Conservation (phyloP, 2,113 vertebrate species). For the Cranoglanis bouderius region DNA sequence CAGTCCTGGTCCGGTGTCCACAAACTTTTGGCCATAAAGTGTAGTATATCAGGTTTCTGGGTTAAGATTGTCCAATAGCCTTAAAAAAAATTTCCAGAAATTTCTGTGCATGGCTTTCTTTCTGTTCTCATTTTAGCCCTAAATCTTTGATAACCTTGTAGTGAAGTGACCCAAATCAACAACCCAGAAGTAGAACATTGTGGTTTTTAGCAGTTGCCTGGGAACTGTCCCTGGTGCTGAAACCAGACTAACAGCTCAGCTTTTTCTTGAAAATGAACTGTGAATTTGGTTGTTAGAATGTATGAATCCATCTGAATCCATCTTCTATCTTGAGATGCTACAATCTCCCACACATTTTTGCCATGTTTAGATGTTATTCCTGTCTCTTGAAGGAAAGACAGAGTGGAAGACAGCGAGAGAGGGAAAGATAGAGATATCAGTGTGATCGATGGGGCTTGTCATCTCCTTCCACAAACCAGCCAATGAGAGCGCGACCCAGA, state of each 20-base stretch:
- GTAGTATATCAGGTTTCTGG: not conserved
- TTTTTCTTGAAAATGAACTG: not conserved
- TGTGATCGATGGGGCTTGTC: constrained; percentile 19
- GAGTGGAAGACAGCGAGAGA: not conserved
- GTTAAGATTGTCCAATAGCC: not conserved
- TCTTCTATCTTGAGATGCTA: not conserved
- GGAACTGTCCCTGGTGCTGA: constrained; percentile 57
- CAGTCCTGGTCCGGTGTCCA: not conserved
- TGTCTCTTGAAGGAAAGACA: not conserved
- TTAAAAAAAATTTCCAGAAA: not conserved
- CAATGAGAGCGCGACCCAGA: constrained; percentile 18
- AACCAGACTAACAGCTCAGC: not conserved
- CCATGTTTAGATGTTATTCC: not conserved
- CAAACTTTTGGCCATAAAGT: not conserved
- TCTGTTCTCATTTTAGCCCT: not conserved
- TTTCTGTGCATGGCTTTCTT: not conserved
- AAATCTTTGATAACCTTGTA: not conserved
- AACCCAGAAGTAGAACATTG: not conserved
- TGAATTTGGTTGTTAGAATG: not conserved
- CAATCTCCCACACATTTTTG: not conserved
- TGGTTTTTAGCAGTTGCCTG: not conserved
- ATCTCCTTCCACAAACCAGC: not conserved
- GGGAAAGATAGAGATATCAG: not conserved
- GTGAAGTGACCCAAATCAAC: constrained; percentile 15
- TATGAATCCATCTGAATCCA: not conserved